phyloP scores from a whole-genome alignment of 2,888 invertebrate genomes.

The Trissolcus brochymenae region DNA sequence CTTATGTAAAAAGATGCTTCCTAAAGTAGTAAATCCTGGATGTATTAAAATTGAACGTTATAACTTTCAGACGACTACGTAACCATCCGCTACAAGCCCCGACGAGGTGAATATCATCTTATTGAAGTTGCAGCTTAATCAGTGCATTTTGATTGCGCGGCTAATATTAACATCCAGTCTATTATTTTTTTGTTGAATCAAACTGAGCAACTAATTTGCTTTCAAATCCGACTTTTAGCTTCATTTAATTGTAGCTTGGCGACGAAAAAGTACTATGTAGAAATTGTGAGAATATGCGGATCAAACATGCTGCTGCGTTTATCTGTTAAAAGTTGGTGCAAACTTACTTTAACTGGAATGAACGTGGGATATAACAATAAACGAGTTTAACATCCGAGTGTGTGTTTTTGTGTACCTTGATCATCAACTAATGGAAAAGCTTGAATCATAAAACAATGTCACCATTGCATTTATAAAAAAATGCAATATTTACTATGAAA shows the following conservation, averaged over 20 bases:
- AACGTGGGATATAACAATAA: slow-evolving; percentile 51
- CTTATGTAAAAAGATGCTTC: too few species aligned
- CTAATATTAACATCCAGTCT: slow-evolving; percentile 59
- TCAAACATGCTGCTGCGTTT: slow-evolving; percentile 47
- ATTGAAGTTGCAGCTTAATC: slow-evolving; percentile 59
- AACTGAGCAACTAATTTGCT: slow-evolving; percentile 61
- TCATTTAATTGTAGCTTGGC: slow-evolving; percentile 43
- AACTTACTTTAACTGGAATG: slow-evolving; percentile 46
- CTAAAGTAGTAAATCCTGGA: slow-evolving; percentile 22
- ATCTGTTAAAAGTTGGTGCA: slow-evolving; percentile 46
- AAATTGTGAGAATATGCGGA: slow-evolving; percentile 51
- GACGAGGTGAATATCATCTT: slow-evolving; percentile 85
- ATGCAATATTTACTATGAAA: background rate
- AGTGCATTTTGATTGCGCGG: slow-evolving; percentile 57
- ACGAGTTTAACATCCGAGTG: slow-evolving; percentile 38
- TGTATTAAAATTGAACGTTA: slow-evolving; percentile 40
- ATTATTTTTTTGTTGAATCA: slow-evolving; percentile 60
- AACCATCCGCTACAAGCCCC: slow-evolving; percentile 93
- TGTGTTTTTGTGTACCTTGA: slow-evolving; percentile 20
- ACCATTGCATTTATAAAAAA: background rate
- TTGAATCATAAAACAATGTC: background rate
- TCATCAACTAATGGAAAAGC: slow-evolving; percentile 33
- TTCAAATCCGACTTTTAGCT: slow-evolving; percentile 49
- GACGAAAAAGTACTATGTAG: slow-evolving; percentile 37
- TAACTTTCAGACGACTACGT: slow-evolving; percentile 88